Base-by-base conservation (phyloP, 2,113 vertebrate genomes). In the Chaetura pelagica region DNA sequence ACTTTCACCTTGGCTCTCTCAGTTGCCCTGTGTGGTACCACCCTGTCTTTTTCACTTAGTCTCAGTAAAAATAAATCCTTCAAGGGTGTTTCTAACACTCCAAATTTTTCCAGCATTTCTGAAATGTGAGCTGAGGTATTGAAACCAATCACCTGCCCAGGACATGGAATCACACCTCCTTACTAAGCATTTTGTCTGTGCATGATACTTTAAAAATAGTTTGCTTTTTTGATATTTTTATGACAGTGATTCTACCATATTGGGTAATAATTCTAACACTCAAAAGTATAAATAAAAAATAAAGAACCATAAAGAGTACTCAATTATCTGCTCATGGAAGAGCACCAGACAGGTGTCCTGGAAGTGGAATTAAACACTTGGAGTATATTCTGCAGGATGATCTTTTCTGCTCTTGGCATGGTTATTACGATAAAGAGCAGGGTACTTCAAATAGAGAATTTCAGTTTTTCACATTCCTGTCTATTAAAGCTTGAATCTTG, bases 51-150 rank as follows among this genome's bases (percentile, higher is more conserved):
- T 94, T 69, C 63, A 85, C 46, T 82, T 87, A 84, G 26, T 35
- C 22, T 85, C 54, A 77, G 40, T 66, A 80, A 86, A 86, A 90
- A 57, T 64, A 16, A 82, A 95, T 80, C 35, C 38, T 94, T 93
- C 81, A 51, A 64, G 71, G 78, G 79, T 86, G 16, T 62, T 91
- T 85, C 40, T 61, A 84, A 89, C 10, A 29, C 29, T 73, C 29
- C 15, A 46, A 89, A 51, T 74, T 87, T 91, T 89, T 54, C 62
- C 46, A 82, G 0, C 46, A 38, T 76, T 82, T 89, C 74, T 85
- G 46, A 79, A 94, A 84, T 68, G 73, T 49, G 54, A 61, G 64
- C 61, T 75, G 23, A 84, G 29, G 21, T 66, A 46, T 79, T 58
- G 82, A 91, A 95, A 72, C 4, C 44, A 73, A 61, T 81, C 4